phyloP scores from a whole-genome alignment of 92 coral and sea anemone genomes.

The Isaurus tuberculatus region DNA sequence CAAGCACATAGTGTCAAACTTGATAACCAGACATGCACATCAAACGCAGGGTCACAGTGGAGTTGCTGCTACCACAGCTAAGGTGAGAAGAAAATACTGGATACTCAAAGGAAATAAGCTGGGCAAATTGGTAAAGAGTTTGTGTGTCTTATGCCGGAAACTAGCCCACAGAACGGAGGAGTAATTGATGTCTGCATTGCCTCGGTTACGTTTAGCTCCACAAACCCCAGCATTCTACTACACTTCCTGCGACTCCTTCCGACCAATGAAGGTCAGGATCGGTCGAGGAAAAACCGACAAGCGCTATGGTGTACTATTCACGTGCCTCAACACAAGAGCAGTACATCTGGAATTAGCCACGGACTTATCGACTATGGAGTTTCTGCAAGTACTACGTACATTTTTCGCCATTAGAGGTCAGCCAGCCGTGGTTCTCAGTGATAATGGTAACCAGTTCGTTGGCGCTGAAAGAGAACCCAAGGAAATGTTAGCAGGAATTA shows the following conservation, averaged over 20 bases:
- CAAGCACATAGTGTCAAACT: slow-evolving; percentile 26
- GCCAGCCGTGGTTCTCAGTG: slow-evolving; percentile 60
- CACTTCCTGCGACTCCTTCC: slow-evolving; percentile 41
- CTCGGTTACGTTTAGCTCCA: slow-evolving; percentile 34
- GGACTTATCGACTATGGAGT: slow-evolving; percentile 63
- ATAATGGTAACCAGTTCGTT: slow-evolving; percentile 66
- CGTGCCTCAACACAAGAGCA: slow-evolving; percentile 49
- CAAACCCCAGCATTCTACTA: slow-evolving; percentile 23
- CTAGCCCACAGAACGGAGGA: slow-evolving; percentile 51
- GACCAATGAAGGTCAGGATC: not conserved
- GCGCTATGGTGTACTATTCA: slow-evolving; percentile 38
- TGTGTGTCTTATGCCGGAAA: slow-evolving; percentile 50
- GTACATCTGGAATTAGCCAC: slow-evolving; percentile 74
- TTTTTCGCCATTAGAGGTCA: slow-evolving; percentile 64
- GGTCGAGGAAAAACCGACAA: slow-evolving; percentile 33
- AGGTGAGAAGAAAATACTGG: slow-evolving; percentile 59
- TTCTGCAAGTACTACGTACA: slow-evolving; percentile 67
- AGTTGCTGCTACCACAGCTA: slow-evolving; percentile 58
- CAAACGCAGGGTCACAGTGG: slow-evolving; percentile 54
- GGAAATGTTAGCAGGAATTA: too few species aligned
- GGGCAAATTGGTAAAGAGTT: slow-evolving; percentile 48
- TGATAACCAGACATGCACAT: slow-evolving; percentile 30
- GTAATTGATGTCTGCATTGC: slow-evolving; percentile 63
- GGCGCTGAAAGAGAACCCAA: slow-evolving; percentile 63
- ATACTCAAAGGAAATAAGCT: slow-evolving; percentile 56